These are phyloP conservation scores for Corythornis cristatus DNA, from an alignment of 2,113 vertebrate genomes.

Conservation along the genomic window DNA sequence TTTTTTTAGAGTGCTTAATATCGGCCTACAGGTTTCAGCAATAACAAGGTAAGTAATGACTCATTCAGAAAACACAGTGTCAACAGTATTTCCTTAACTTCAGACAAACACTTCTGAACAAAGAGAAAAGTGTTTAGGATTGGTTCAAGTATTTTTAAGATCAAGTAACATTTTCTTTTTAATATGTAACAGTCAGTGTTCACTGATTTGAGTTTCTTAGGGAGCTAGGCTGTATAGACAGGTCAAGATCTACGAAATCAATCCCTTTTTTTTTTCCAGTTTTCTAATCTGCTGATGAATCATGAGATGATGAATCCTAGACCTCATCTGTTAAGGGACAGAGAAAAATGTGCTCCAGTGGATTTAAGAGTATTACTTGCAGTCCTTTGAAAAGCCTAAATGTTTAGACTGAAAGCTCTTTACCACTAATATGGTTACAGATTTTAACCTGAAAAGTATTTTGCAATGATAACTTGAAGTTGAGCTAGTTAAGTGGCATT, in stretches of 20 bases:
- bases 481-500: not conserved
- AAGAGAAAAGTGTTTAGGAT: not conserved
- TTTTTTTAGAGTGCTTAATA: not conserved
- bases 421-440: not conserved
- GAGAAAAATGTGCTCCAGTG: not conserved
- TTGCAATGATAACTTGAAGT: not conserved
- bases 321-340: not conserved
- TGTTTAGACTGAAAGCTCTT: not conserved
- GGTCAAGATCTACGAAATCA: conserved; percentile 21
- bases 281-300: not conserved
- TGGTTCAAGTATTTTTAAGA: conserved; percentile 26
- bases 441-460: not conserved
- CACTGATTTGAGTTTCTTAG: not conserved
- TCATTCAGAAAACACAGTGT: not conserved
- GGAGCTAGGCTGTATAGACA: not conserved
- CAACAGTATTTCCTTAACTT: not conserved
- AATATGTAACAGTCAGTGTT: conserved; percentile 21
- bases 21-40: not conserved
- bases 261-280: not conserved
- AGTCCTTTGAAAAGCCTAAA: not conserved
- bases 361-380: not conserved
- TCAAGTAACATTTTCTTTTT: conserved; percentile 37
- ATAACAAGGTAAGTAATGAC: not conserved
- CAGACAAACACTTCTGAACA: conserved; percentile 2
- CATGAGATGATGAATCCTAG: not conserved